A percentile compares a stretch with the other conserved stretches of the same genome.
Conservation (phyloP, 64 coral and sea anemone genomes). For the Actinia equina region DNA sequence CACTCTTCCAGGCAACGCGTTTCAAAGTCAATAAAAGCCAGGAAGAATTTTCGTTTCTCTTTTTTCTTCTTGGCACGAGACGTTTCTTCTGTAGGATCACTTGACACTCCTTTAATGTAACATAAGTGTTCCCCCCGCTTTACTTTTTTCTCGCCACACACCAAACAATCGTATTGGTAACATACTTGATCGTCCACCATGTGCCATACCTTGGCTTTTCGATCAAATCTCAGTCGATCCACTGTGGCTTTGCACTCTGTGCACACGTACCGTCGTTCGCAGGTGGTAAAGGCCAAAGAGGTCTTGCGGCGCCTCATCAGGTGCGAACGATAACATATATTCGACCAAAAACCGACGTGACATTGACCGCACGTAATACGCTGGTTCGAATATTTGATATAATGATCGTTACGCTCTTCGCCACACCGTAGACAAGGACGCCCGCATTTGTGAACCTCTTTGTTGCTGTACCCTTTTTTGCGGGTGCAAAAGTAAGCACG, state of each 20-base stretch:
- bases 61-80: accelerated
- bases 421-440: neutral
- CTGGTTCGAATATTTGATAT: too few relatives aligned
- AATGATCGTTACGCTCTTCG: too few relatives aligned
- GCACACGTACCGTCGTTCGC: too few relatives aligned
- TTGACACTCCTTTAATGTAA: neutral
- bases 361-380: too few relatives aligned
- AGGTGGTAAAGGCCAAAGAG: too few relatives aligned
- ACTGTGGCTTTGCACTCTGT: too few relatives aligned
- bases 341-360: too few relatives aligned
- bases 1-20: neutral
- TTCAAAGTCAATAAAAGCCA: slow-evolving; percentile 15
- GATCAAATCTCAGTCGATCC: too few relatives aligned
- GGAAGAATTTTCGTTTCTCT: too few relatives aligned
- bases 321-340: too few relatives aligned
- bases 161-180: neutral
- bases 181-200: neutral
- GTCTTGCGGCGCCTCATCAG: too few relatives aligned
- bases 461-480: neutral
- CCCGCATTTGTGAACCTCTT: neutral
- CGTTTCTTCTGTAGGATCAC: neutral
- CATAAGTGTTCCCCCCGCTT: neutral
- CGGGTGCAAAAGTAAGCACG: neutral
- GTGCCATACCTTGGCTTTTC: neutral
- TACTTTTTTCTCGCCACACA: neutral